A percentile compares a stretch with the other conserved stretches of the same genome.
Conservation (phyloP, 2,888 invertebrate genomes). For the Amphipyra berbera region DNA sequence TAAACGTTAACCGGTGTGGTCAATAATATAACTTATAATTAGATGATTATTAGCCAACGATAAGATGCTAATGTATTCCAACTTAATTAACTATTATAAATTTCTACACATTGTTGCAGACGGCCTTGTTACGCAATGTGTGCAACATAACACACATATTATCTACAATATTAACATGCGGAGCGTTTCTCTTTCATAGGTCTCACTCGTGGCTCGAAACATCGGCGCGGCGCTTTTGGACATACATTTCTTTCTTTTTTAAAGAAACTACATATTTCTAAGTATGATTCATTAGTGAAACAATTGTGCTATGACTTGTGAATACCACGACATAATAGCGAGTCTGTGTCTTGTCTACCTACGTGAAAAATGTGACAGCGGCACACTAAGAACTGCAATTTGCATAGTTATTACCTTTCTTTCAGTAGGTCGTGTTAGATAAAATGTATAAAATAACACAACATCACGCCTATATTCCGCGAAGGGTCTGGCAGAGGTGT, state of each 20-base stretch:
- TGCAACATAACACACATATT: slow-evolving; percentile 63
- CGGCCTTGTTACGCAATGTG: slow-evolving; percentile 62
- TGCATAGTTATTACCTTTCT: background rate
- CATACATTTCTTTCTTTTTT: slow-evolving; percentile 32
- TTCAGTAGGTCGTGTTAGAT: background rate
- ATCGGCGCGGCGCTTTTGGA: slow-evolving; percentile 19
- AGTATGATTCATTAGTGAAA: slow-evolving; percentile 45
- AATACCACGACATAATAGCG: slow-evolving; percentile 18
- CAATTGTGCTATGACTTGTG: slow-evolving; percentile 31
- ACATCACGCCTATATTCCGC: no score
- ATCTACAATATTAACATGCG: slow-evolving; percentile 61
- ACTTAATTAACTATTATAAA: slow-evolving; percentile 64
- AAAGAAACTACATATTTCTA: slow-evolving; percentile 27
- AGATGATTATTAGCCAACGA: slow-evolving; percentile 62
- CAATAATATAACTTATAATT: slow-evolving; percentile 59
- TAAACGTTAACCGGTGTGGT: slow-evolving; percentile 40
- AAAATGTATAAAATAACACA: no score
- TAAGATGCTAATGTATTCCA: slow-evolving; percentile 62
- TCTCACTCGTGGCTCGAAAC: slow-evolving; percentile 29
- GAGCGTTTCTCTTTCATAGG: slow-evolving; percentile 59
- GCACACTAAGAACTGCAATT: background rate
- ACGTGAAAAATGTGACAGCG: slow-evolving; percentile 14
- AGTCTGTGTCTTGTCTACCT: slow-evolving; percentile 26
- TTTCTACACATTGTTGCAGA: slow-evolving; percentile 66
- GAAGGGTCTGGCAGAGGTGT: no score